Conservation (phyloP, 2,797 vertebrate genomes). For the Psittacula echo region DNA sequence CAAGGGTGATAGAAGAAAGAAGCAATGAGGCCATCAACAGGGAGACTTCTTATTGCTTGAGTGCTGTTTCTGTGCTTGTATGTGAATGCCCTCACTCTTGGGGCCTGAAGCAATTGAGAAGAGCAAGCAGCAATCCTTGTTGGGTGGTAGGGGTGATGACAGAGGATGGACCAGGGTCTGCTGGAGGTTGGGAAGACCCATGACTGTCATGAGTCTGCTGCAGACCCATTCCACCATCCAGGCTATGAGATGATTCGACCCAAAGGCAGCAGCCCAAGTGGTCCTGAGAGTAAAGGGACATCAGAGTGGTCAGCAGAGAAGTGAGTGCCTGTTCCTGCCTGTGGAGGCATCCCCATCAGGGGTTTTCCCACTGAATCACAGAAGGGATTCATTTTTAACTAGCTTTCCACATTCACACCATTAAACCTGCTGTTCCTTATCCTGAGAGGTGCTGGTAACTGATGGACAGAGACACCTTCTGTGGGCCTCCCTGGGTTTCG, state of each 20-base stretch:
- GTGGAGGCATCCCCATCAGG: too few relatives aligned
- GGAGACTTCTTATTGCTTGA: neutral
- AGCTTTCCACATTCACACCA: neutral
- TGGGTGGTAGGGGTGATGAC: neutral
- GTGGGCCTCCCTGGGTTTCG: neutral
- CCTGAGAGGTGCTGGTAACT: neutral
- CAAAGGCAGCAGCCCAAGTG: neutral
- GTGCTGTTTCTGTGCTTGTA: neutral
- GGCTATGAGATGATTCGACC: neutral
- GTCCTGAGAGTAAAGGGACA: neutral
- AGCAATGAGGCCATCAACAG: neutral
- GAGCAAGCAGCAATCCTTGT: neutral
- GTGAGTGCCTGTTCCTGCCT: neutral
- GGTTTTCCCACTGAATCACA: neutral
- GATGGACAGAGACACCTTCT: neutral
- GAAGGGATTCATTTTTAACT: neutral
- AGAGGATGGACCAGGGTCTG: neutral
- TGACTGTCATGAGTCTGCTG: neutral
- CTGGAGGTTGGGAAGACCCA: neutral
- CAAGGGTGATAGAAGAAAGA: neutral
- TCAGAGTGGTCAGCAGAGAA: neutral
- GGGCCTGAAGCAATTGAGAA: neutral
- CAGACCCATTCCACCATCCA: neutral
- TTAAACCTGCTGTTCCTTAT: neutral
- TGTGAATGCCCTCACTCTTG: neutral